Conservation (phyloP, 2,797 vertebrate species). For the Sorex maritimensis region DNA sequence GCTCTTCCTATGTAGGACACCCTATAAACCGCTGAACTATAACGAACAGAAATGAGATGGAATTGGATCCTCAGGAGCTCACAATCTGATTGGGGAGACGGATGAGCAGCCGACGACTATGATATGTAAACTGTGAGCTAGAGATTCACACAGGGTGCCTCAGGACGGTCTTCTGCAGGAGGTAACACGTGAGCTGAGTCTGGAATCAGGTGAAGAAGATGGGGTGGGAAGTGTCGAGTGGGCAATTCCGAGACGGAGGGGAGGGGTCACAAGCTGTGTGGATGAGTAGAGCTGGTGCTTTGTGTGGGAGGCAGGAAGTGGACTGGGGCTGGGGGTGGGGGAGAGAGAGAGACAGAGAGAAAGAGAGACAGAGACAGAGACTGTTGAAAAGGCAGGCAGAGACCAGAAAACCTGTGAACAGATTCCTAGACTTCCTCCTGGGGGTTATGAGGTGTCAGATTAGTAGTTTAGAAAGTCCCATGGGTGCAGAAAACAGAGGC, state of each 20-base stretch:
- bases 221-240: slow-evolving; percentile 41
- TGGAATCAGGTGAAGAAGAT: neutral
- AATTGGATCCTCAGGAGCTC: slow-evolving; percentile 29
- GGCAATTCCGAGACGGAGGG: neutral
- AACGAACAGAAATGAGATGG: slow-evolving; percentile 45
- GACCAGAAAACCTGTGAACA: neutral
- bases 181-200: neutral
- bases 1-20: neutral
- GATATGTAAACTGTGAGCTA: slow-evolving; percentile 11
- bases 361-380: too few species aligned
- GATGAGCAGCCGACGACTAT: slow-evolving; percentile 38
- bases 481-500: neutral
- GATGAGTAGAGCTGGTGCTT: neutral
- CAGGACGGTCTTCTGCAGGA: slow-evolving; percentile 17
- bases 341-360: neutral
- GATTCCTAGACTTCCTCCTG: neutral
- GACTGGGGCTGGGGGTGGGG: neutral
- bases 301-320: neutral
- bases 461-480: neutral
- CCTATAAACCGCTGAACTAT: neutral
- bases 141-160: slow-evolving; percentile 9
- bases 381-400: neutral
- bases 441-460: neutral
- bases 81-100: slow-evolving; percentile 15
- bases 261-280: neutral